Base-by-base conservation (phyloP, 2,888 invertebrate species). In the Oligia fasciuncula region DNA sequence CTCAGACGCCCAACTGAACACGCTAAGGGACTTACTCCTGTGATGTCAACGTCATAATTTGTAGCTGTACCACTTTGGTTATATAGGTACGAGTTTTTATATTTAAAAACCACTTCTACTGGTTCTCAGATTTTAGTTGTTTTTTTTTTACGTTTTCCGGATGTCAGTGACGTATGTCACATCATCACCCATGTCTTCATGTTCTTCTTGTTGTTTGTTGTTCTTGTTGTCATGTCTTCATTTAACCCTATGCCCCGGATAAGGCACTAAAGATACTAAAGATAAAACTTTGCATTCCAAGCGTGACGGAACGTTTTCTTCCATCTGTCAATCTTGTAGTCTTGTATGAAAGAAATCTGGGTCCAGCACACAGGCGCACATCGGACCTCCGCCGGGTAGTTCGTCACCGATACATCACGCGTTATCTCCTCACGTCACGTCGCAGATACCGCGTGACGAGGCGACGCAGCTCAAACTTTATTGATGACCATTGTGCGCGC, bases 401-500 rank as follows among this genome's bases (percentile, higher is more conserved):
- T 77, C 80, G 85, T 81, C 80, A 82, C 65, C 87, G 78, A 90
- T 88, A 87, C 80, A 84, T 89, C 86, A 86, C 81, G 63, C 78
- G 85, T 80, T 89, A 89, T 89, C 89, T 84, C 73, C 60, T 68
- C 81, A 81, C 81, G 87, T 75, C 77, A 73, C 78, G 84, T 77
- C 88, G 73, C 77, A n/a, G 89, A 85, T 87, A 87, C 73, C 79
- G 86, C 81, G 84, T 66, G n/a, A n/a, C 40, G 63, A 71, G n/a
- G 71, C 78, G 86, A 76, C 82, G 62, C 79, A 79, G 77, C 82
- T 60, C 60, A 65, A 77, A 87, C 89, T 85, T 90, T 90, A 89
- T 90, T 89, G 87, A 89, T 89, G 85, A 80, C 89, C 80, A 88
- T 89, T 89, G 90, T 87, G 77, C 79, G 79, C 86, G 77, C 77